These are phyloP conservation scores for Helicolenus hilgendorfi DNA, from an alignment of 2,797 vertebrate genomes.

Conservation along the genomic window DNA sequence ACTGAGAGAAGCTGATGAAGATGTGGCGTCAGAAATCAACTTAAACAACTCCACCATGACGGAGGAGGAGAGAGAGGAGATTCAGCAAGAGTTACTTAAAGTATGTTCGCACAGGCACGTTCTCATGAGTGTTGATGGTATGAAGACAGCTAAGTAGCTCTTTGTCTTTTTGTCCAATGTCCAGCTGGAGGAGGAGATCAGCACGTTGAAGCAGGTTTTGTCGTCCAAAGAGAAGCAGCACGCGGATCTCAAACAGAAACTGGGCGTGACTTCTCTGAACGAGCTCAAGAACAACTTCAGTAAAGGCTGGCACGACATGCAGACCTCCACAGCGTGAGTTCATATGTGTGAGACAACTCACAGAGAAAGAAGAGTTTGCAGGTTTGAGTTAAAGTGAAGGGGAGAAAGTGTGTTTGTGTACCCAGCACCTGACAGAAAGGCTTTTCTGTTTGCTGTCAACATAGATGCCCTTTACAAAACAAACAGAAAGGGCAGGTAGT, in stretches of 20 bases:
- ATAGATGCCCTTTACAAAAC: conserved; percentile 29
- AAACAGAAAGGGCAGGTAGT: background rate
- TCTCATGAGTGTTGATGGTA: background rate
- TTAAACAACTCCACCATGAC: conserved; percentile 90
- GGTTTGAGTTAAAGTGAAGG: background rate
- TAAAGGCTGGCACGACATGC: conserved; percentile 96
- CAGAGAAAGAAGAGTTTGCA: background rate
- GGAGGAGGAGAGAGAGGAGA: conserved; percentile 96
- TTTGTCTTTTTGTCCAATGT: conserved; percentile 25
- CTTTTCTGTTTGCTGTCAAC: conserved; percentile 61
- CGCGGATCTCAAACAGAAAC: conserved; percentile 95
- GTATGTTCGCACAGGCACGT: conserved; percentile 77
- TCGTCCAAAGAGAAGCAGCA: conserved; percentile 96
- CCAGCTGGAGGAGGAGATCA: conserved; percentile 98
- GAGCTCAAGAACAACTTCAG: conserved; percentile 96
- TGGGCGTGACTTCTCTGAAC: conserved; percentile 94
- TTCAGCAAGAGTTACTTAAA: conserved; percentile 93
- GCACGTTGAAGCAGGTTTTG: conserved; percentile 96
- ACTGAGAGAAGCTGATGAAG: conserved; percentile 93
- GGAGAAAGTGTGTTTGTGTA: background rate
- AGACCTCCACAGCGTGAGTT: conserved; percentile 96
- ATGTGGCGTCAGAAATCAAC: conserved; percentile 91
- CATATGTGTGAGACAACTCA: background rate
- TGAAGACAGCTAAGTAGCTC: background rate
- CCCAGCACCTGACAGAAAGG: background rate